Base-by-base conservation (phyloP, 2,888 invertebrate species). In the Boloria euphrosyne region DNA sequence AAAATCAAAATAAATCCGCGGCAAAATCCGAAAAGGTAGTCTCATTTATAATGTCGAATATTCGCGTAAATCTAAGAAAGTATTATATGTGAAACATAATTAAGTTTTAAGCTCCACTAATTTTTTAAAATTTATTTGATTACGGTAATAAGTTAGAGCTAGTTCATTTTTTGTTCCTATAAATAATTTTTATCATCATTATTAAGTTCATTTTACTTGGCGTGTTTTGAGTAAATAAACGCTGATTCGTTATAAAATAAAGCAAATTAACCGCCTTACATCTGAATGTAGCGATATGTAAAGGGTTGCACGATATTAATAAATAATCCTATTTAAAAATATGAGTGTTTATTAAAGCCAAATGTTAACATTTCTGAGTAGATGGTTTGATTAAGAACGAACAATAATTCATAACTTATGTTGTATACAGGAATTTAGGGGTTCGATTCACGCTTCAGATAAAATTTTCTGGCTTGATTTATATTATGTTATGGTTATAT, bases 181-280 rank as follows among this genome's bases (percentile, higher is more conserved):
- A 55, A 55, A 55, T 55, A 18, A 55, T 55, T 43, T 43, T 17
- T 54, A 44, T 18, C 43, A 55, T 10, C 13, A 55, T 13, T 2
- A 18, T 13, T 18, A 55, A 43, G 55, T 43, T 43, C 44, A 43
- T 44, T 55, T 14, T 18, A 43, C 55, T 44, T 55, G 17, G 55
- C 55, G 55, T 55, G 55, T 14, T 44, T 43, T 55, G 55, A 55
- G 44, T 55, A 55, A 55, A 55, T 55, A 55, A 55, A 55, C 18
- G 14, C 10, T 43, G 43, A 44, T 18, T 55, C 18, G 43, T 55
- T 55, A 55, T 43, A 43, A 55, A 55, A 44, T 55, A 55, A 55
- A 44, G 55, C 55, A 55, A 55, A 55, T 55, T 44, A 43, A 44
- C 54, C 43, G 43, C 43, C 31, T 38, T 38, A 38, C 31, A 38